A percentile compares a stretch with the other conserved stretches of the same genome.
These are phyloP conservation scores for Phasianus colchicus DNA, from an alignment of 2,113 vertebrate species.

Conservation along the genomic window DNA sequence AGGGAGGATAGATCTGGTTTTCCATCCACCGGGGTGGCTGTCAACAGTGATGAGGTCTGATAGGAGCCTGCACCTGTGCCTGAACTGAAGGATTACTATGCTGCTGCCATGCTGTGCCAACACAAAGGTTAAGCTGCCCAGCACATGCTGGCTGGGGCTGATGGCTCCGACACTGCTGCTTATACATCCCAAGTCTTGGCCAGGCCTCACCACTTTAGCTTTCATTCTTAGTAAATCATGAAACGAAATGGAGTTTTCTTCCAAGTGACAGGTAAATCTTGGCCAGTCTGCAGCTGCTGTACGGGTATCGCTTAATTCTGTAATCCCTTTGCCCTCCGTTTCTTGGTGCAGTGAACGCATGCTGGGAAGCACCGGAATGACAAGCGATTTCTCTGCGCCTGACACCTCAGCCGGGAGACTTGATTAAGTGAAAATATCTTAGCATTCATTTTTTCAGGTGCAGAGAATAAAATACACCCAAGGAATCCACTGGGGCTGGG, in stretches of 20 bases:
- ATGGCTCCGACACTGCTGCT: neutral
- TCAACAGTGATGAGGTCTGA: neutral
- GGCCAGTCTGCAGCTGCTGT: constrained; percentile 60
- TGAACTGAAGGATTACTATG: neutral
- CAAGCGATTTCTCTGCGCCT: constrained; percentile 76
- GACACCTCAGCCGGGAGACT: constrained; percentile 66
- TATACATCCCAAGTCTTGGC: constrained; percentile 20
- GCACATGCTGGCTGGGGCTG: neutral
- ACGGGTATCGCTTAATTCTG: constrained; percentile 69
- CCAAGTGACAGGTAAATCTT: constrained; percentile 81
- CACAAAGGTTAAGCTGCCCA: constrained; percentile 1
- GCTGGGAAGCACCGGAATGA: constrained; percentile 76
- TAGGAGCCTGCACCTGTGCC: neutral
- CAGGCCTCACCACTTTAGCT: constrained; percentile 58
- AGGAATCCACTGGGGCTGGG: constrained; percentile 9
- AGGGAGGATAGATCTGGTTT: neutral
- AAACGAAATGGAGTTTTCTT: constrained; percentile 82
- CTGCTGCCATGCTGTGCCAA: neutral
- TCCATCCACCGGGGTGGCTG: neutral
- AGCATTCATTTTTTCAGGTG: constrained; percentile 69
- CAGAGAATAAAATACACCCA: constrained; percentile 40
- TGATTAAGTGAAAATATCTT: constrained; percentile 80
- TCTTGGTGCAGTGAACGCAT: constrained; percentile 63
- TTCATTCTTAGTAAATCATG: constrained; percentile 68
- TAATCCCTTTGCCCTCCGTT: constrained; percentile 79